Base-by-base conservation (phyloP, 2,888 invertebrate species). In the Drosophila planitibia region DNA sequence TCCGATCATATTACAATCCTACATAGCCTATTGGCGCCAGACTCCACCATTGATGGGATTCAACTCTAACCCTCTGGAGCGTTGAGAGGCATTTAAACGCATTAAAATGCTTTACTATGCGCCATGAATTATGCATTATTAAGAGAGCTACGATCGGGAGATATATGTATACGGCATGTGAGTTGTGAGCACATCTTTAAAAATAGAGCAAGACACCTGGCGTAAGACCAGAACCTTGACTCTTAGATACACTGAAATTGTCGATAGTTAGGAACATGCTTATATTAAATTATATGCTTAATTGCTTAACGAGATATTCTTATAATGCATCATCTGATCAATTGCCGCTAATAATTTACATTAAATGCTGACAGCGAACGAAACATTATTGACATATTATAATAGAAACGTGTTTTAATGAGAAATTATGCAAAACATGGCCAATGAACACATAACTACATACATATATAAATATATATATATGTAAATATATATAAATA, bases 361-460 rank as follows among this genome's bases (percentile, higher is more conserved):
- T 85, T 85, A 53, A 57, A 70, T 76, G 69, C 64, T 73, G 73
- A 79, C 68, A 64, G 70, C 68, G 53, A 70, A 74, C 70, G 67
- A 66, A 81, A 74, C 55, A 67, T 78, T 89, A 85, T 89, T 89
- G 85, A 87, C 85, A 87, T 72, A 89, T 87, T 87, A 88, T 83
- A 81, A 88, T 87, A 72, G 75, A 89, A 85, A 89, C 85, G 89
- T 83, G 90, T 90, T 90, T 89, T 75, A 89, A 87, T 89, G 72
- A 83, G 88, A 90, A 87, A 87, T 85, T 87, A 90, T 90, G 87
- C 90, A 90, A 74, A 80, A 70, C 67, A 70, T 76, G 72, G 41
- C 37, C 28, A 63, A 30, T 39, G 58, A 51, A 73, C 44, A 65
- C 47, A 28, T 10, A 49, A 47, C 49, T n/a, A 35, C 28, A 35